Percentiles rank a stretch among this genome's conserved stretches.
Conservation (phyloP, 1,140 invertebrate species). For the Procambarus virginalis region DNA sequence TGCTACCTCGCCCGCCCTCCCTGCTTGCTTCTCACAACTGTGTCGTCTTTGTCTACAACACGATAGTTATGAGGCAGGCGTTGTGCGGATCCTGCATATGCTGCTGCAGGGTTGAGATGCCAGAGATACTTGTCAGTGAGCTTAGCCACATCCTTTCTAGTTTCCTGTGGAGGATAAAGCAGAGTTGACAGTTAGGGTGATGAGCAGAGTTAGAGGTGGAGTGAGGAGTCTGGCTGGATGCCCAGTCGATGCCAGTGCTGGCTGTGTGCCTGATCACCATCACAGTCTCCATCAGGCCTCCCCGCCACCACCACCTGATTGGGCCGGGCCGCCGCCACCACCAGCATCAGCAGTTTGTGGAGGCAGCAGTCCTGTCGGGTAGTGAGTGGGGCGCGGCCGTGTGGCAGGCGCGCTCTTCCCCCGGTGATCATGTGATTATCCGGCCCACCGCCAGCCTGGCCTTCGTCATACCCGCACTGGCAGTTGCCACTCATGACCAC, state of each 20-base stretch:
- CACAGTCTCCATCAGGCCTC: not conserved
- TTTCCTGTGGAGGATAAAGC: not conserved
- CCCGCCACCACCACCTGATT: slow-evolving; percentile 32
- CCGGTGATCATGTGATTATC: slow-evolving; percentile 35
- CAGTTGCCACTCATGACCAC: slow-evolving; percentile 2
- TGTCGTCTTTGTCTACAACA: not conserved
- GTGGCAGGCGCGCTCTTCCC: slow-evolving; percentile 32
- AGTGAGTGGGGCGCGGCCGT: slow-evolving; percentile 53
- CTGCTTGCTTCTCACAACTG: not conserved
- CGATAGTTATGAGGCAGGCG: not conserved
- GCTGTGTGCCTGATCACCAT: slow-evolving; percentile 32
- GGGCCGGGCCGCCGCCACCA: slow-evolving; percentile 30
- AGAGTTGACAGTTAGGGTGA: not conserved
- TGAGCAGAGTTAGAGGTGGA: not conserved
- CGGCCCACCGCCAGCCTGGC: not conserved
- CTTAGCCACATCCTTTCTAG: not conserved
- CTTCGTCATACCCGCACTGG: not conserved
- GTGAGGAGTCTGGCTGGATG: slow-evolving; percentile 41
- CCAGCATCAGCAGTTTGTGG: slow-evolving; percentile 27
- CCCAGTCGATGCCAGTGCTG: slow-evolving; percentile 43
- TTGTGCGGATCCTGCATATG: not conserved
- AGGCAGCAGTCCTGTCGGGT: slow-evolving; percentile 42
- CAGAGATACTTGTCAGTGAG: not conserved
- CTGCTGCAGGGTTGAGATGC: too few relatives aligned
- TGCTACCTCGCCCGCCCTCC: not conserved